Evolutionary conservation across 37 sponge, comb jelly and placozoan genomes (phyloP), one percentile per base, ranked within the genome.

Genomic region (Amphimedon queenslandica): DNA sequence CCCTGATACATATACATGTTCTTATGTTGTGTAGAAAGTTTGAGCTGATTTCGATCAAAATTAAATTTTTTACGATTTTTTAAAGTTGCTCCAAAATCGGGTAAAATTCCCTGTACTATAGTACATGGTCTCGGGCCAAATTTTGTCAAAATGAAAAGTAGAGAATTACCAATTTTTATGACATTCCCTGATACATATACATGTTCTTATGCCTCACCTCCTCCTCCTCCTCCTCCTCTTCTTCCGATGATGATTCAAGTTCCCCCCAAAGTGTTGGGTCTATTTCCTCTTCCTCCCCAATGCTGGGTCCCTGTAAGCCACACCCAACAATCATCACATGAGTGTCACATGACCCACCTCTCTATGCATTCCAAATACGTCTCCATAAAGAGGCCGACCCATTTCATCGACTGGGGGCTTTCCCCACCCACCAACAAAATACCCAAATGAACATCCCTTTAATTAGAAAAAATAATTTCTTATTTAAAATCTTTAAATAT

Each of bases 341-440:
- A 47, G 53, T 47, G 53, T 47, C 13, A 47, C 53, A 40, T 63
- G 67, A 20, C 29, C 42, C 39, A 67, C 23, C 40, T 60, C 61
- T n/a, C 21, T 67, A 29, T 92, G 83, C 55, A 94, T 75, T 4
- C 99, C 99, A 80, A 97, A 97, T 69, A 97, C 99, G 58, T 97
- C 99, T 20, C 99, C 99, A 74, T 97, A 97, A 34, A 97, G 83
- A n/a, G 99, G 95, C n/a, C 92, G 80, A 1, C 99, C 99, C 37
- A 69, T 60, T 67, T 97, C 94, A 72, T 97, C 95, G 53, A 97
- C 99, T 40, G 99, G 99, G 38, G 99, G 99, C 69, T 97, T 97
- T 10, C 99, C 99, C 99, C 99, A 97, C 11, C 99, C 99, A 86
- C 94, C 98, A 69, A 86, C 77, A 79, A 83, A 94, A 66, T 93